phyloP scores from a whole-genome alignment of 2,888 invertebrate species.

The Deilephila porcellus region DNA sequence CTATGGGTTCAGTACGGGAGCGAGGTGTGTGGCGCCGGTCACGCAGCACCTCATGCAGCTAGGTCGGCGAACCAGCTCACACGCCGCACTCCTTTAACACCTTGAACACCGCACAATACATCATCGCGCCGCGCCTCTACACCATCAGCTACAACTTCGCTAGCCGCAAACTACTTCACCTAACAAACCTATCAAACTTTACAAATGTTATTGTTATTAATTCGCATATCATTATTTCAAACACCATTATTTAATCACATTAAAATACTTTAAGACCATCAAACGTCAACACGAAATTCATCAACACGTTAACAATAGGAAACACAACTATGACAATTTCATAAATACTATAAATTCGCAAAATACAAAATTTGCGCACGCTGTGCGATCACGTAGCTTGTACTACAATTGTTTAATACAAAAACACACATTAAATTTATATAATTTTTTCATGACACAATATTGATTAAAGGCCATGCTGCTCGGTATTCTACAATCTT shows the following conservation, averaged over 20 bases:
- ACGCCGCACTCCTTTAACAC: neutral
- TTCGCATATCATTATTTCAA: neutral
- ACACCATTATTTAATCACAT: too few species aligned
- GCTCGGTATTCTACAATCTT: too few species aligned
- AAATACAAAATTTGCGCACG: neutral
- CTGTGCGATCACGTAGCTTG: conserved; percentile 7
- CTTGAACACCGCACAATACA: neutral
- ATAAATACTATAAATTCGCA: conserved; percentile 5
- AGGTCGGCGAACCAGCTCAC: neutral
- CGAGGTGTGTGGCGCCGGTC: neutral
- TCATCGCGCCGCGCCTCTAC: neutral
- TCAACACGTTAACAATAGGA: neutral
- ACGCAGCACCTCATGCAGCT: conserved; percentile 14
- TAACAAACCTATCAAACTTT: neutral
- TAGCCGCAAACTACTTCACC: neutral
- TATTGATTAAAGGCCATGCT: neutral
- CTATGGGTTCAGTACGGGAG: too few species aligned
- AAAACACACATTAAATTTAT: conserved; percentile 2
- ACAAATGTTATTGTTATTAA: neutral
- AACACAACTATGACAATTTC: neutral
- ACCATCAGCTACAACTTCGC: neutral
- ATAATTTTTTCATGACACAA: neutral
- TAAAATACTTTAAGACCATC: too few species aligned
- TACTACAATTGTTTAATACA: neutral
- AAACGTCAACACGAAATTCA: neutral